A percentile compares a stretch with the other conserved stretches of the same genome.
phyloP scores from a whole-genome alignment of 2,113 vertebrate species.

The Myrmecophaga tridactyla region DNA sequence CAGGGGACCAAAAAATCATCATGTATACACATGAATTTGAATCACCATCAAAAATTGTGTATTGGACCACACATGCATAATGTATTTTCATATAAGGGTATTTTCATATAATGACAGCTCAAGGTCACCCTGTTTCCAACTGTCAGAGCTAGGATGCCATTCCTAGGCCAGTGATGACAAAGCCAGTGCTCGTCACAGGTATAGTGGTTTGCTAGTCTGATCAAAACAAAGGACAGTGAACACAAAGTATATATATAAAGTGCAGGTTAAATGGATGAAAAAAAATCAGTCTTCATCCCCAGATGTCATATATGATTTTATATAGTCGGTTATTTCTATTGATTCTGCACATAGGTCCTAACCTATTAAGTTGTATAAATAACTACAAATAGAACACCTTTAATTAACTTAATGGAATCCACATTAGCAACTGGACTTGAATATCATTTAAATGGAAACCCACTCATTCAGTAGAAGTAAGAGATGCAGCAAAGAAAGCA shows the following conservation, averaged over 20 bases:
- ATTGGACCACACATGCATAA: neutral
- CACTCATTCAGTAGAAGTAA: neutral
- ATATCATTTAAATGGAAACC: neutral
- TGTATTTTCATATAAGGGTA: neutral
- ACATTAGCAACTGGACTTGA: neutral
- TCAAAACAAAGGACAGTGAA: neutral
- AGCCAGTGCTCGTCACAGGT: neutral
- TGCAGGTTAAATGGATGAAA: neutral
- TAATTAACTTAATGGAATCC: neutral
- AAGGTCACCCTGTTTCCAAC: neutral
- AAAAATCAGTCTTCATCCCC: neutral
- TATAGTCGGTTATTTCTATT: neutral
- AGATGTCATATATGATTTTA: neutral
- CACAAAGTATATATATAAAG: neutral
- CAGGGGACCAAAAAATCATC: neutral
- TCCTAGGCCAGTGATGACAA: neutral
- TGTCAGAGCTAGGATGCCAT: neutral
- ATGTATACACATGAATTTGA: neutral
- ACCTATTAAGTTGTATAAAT: neutral
- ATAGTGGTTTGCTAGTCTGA: neutral
- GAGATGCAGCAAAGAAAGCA: neutral
- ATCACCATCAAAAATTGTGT: neutral
- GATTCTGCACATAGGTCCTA: neutral
- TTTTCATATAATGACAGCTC: neutral
- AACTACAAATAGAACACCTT: neutral